Conservation (phyloP, 2,113 vertebrate genomes). For the Camarhynchus parvulus region DNA sequence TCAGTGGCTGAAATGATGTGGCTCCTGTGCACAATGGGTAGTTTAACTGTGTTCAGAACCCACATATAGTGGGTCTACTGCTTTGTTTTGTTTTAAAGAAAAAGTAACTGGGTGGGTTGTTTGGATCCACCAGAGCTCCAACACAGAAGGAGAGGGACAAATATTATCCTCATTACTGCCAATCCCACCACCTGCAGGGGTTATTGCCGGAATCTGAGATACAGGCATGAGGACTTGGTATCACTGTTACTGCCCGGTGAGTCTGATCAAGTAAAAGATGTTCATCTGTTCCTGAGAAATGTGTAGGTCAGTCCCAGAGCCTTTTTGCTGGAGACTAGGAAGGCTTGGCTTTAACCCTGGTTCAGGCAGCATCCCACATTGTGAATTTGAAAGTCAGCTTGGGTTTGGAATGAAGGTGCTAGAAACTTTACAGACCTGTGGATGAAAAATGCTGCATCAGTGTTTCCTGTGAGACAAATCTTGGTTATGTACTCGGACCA, state of each 20-base stretch:
- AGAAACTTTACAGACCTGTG: background rate
- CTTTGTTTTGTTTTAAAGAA: background rate
- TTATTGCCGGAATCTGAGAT: background rate
- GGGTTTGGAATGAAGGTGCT: background rate
- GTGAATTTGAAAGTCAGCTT: background rate
- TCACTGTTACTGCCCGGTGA: background rate
- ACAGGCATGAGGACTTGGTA: fast-evolving
- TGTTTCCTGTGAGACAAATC: background rate
- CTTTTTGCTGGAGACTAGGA: background rate
- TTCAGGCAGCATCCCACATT: fast-evolving
- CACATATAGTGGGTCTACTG: background rate
- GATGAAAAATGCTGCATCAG: background rate
- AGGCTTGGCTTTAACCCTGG: background rate
- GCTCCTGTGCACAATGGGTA: background rate
- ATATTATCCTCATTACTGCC: background rate
- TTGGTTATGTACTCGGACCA: background rate
- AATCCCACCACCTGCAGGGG: background rate
- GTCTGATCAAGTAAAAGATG: background rate
- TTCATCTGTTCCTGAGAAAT: background rate
- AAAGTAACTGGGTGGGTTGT: background rate
- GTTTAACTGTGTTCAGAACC: background rate
- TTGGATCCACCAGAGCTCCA: background rate
- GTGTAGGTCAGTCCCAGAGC: background rate
- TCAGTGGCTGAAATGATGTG: background rate
- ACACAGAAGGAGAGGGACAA: background rate